Conservation (phyloP, 2,888 invertebrate genomes). For the Nemapogon koenigi region DNA sequence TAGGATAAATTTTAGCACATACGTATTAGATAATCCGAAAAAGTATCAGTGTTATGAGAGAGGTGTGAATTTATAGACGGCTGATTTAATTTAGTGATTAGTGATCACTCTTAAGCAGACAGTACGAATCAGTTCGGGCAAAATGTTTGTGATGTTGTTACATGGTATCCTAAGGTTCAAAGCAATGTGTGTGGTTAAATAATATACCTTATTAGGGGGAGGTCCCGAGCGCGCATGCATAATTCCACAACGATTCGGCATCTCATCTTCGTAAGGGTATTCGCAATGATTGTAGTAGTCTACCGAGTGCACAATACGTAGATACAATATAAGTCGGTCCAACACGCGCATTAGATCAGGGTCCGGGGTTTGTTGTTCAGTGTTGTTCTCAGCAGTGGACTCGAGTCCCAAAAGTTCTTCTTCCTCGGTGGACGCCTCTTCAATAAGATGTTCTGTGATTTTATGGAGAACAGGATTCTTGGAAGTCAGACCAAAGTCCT, state of each 20-base stretch:
- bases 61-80: too few relatives aligned
- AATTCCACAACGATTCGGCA: conserved; percentile 99
- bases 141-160: too few relatives aligned
- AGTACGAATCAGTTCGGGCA: too few relatives aligned
- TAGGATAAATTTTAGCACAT: too few relatives aligned
- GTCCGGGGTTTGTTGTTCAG: conserved; percentile 32
- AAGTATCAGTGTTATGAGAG: too few relatives aligned
- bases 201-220: conserved; percentile 77
- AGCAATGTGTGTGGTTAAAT: too few relatives aligned
- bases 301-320: conserved; percentile 96
- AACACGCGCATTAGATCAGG: conserved; percentile 69
- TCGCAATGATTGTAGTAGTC: conserved; percentile 99
- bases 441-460: conserved; percentile 96
- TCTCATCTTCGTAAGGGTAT: conserved; percentile 99
- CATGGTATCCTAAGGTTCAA: too few relatives aligned
- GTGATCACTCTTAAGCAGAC: too few relatives aligned
- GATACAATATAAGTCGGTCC: conserved; percentile 86
- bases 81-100: too few relatives aligned
- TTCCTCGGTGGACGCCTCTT: conserved; percentile 98
- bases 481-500: conserved; percentile 72
- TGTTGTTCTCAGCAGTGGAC: conserved; percentile 37
- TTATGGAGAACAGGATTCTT: conserved; percentile 95
- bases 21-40: too few relatives aligned
- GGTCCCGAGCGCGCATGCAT: conserved; percentile 94
- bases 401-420: conserved; percentile 86